Evolutionary conservation across 2,888 invertebrate species (phyloP), one percentile per base, ranked within the genome.

Genomic region (Eristalis pertinax): DNA sequence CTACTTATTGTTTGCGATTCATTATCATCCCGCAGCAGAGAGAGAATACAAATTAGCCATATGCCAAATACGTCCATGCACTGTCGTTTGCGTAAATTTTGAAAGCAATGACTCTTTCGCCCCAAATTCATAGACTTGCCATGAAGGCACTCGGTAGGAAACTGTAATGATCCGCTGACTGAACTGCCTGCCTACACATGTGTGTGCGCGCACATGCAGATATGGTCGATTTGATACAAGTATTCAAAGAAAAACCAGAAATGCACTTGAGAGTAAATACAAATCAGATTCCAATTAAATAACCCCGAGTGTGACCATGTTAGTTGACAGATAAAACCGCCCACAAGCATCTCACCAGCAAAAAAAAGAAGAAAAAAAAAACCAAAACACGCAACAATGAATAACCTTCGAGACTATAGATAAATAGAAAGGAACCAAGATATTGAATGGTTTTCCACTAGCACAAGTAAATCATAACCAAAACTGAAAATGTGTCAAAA

Each of bases 1-100:
- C 41, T 24, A 32, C 72, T 24, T 43, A 72, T 58, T 65, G 41
- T 22, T 19, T 32, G 72, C 72, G 29, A 38, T 22, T 60, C 43
- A 70, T 72, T 81, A 81, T 77, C 58, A 73, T 35, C 43, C 35
- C 32, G 35, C 35, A 73, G 64, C 26, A 35, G 67, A n/a, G 15
- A n/a, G 15, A 58, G 84, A 84, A 86, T 86, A 83, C 78, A 67
- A 86, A 83, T 86, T 78, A 83, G 43, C 62, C 50, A 56, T 62
- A 50, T 24, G 58, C 85, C 85, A 82, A 86, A 83, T 86, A 86
- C 82, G 83, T 62, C 69, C 65, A 78, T 86, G 73, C 74, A 67
- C 26, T 62, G 41, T 69, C 15, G 62, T 63, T 62, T 77, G n/a
- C 32, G 60, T 80, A 13, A 35, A 64, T 70, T n/a, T 22, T 11